Percentiles rank a stretch among this genome's conserved stretches.
Evolutionary conservation across 2,113 vertebrate genomes (phyloP).

Genomic region (Sinocyclocheilus anshuiensis): DNA sequence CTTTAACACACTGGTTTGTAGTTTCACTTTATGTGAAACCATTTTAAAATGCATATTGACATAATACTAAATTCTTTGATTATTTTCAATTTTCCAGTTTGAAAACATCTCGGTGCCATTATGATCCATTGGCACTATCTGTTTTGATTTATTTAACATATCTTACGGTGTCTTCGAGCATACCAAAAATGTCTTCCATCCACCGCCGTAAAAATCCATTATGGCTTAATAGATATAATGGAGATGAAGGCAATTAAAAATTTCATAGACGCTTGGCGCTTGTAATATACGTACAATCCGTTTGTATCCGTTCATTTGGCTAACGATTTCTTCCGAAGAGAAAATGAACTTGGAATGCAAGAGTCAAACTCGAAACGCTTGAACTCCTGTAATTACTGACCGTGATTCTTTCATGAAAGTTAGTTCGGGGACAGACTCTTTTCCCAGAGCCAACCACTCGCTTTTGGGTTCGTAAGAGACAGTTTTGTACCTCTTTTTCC

Average conservation of each 20-base stretch:
- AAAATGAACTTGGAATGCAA: background rate
- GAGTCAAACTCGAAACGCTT: background rate
- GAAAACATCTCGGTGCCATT: background rate
- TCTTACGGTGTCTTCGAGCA: constrained; percentile 18
- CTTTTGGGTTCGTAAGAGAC: constrained; percentile 18
- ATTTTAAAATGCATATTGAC: too few species aligned
- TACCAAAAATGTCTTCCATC: background rate
- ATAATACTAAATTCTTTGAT: background rate
- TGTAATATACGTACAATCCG: background rate
- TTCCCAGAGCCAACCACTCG: constrained; percentile 3
- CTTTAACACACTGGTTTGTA: background rate
- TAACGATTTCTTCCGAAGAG: constrained; percentile 13
- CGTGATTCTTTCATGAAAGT: background rate
- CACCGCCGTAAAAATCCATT: constrained; percentile 5
- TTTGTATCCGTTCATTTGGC: constrained; percentile 7
- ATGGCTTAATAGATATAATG: constrained; percentile 37
- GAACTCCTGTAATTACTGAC: constrained; percentile 28
- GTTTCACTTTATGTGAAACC: background rate
- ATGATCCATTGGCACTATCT: background rate
- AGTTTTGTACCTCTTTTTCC: background rate
- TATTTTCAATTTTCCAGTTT: background rate
- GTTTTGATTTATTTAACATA: constrained; percentile 10
- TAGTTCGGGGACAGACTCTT: constrained; percentile 15
- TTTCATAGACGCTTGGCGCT: background rate
- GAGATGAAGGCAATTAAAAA: constrained; percentile 36